Evolutionary conservation across 2,888 invertebrate species (phyloP).

Genomic region (Ormyrus thymus): DNA sequence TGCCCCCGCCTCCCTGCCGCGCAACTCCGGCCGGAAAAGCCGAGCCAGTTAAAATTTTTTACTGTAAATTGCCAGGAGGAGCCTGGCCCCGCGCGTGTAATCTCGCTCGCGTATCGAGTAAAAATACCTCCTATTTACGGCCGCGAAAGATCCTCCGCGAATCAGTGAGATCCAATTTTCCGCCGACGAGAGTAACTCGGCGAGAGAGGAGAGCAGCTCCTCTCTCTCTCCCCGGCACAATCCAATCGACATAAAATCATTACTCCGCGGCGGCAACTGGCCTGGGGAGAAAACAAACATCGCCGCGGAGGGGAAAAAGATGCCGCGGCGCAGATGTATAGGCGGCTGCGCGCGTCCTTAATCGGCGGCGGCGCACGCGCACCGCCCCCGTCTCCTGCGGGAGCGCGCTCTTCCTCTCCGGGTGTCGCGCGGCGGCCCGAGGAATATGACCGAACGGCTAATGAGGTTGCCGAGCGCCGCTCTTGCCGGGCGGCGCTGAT

Average conservation of each 20-base stretch:
- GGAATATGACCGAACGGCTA: too few relatives aligned
- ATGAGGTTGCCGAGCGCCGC: too few relatives aligned
- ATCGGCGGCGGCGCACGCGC: too few relatives aligned
- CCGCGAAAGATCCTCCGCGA: conserved; percentile 31
- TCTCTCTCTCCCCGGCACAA: conserved; percentile 2
- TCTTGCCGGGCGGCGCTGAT: too few relatives aligned
- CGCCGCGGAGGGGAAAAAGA: not conserved
- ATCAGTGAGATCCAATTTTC: conserved; percentile 34
- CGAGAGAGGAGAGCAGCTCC: not conserved
- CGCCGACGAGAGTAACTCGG: conserved; percentile 24
- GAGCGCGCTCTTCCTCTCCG: too few relatives aligned
- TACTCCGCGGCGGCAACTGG: conserved; percentile 13
- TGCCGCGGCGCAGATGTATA: not conserved
- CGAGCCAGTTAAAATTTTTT: conserved; percentile 44
- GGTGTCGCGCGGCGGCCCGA: too few relatives aligned
- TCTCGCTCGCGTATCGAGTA: conserved; percentile 14
- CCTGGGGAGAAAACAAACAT: conserved; percentile 34
- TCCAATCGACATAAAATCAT: conserved; percentile 47
- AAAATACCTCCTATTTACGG: conserved; percentile 35
- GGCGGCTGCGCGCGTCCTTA: too few relatives aligned
- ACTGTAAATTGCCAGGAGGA: conserved; percentile 38
- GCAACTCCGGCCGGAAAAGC: not conserved
- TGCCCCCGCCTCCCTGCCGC: not conserved
- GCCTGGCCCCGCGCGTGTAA: not conserved
- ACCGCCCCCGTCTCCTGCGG: too few relatives aligned